These are phyloP conservation scores for Alectoris magna DNA, from an alignment of 2,797 vertebrate species.

Conservation along the genomic window DNA sequence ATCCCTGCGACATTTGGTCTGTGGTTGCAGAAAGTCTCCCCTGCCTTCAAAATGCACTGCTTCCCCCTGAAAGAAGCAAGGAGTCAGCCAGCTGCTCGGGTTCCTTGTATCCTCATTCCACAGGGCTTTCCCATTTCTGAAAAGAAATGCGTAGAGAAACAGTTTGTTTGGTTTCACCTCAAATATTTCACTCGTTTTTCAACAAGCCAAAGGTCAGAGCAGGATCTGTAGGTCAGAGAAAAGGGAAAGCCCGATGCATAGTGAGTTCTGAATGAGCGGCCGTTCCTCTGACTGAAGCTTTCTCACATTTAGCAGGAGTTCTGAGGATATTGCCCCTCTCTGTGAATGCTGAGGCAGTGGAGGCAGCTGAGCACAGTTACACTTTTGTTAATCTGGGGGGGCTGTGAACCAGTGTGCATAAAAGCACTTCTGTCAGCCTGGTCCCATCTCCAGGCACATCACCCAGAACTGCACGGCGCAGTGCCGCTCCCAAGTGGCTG, in stretches of 20 bases:
- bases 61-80: slow-evolving; percentile 45
- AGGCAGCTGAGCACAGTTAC: slow-evolving; percentile 1
- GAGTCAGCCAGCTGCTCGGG: not conserved
- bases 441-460: not conserved
- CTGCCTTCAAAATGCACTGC: slow-evolving; percentile 31
- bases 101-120: not conserved
- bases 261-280: not conserved
- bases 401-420: not conserved
- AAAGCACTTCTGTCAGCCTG: slow-evolving; percentile 56
- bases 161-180: slow-evolving; percentile 73
- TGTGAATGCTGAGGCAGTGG: not conserved
- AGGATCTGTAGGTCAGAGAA: slow-evolving; percentile 54
- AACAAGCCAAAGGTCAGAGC: slow-evolving; percentile 60
- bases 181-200: slow-evolving; percentile 72
- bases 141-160: slow-evolving; percentile 69
- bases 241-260: slow-evolving; percentile 22
- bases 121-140: slow-evolving; percentile 32
- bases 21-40: slow-evolving; percentile 51
- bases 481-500: not conserved
- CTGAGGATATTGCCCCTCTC: not conserved
- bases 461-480: not conserved
- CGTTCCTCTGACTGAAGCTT: not conserved
- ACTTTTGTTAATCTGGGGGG: slow-evolving; percentile 49
- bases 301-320: slow-evolving; percentile 20
- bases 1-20: slow-evolving; percentile 36